Evolutionary conservation across 2,888 invertebrate species (phyloP), one percentile per base, ranked within the genome.

Genomic region (Calliopum simillimum): DNA sequence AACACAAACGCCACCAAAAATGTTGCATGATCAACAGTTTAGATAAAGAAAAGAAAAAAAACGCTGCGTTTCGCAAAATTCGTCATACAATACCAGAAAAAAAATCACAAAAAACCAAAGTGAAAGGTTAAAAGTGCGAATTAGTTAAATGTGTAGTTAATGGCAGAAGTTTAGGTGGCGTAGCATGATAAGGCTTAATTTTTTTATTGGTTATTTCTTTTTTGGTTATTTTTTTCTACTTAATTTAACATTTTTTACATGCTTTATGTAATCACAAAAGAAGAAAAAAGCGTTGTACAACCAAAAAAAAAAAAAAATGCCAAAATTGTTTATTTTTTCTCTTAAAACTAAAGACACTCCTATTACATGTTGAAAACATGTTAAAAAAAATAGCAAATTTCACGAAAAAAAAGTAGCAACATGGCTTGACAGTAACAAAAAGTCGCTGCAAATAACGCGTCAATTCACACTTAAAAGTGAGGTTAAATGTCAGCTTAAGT

Each of bases 51-150:
- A 12, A 14, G 44, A 59, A 16, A 44, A 59, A 44, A 59, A 44
- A 41, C 11, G 59, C 21, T 59, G 59, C 59, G 63, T 63, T 25
- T 16, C 21, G 11, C n/a, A 14, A 14, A 14, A 11, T 33, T 23
- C 21, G 13, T n/a, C n/a, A 58, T 14, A 41, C 16, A 55, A 55
- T n/a, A n/a, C n/a, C 4, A 55, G 12, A 58, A 12, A 56, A 25
- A 25, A 0, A 33, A 21, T 13, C 12, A 4, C 1, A 2, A 14
- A 19, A 3, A 75, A 74, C 66, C 73, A 76, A 76, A 76, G 76
- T 74, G 76, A 76, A 76, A 76, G 76, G 76, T 76, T 75, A 74
- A 75, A 74, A 74, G 75, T 76, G 71, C 69, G 75, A 74, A 74
- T 74, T 23, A 25, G 13, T 44, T 59, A 44, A 59, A 59, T 11